Conservation (phyloP, 2,113 vertebrate genomes). For the Piaya cayana region DNA sequence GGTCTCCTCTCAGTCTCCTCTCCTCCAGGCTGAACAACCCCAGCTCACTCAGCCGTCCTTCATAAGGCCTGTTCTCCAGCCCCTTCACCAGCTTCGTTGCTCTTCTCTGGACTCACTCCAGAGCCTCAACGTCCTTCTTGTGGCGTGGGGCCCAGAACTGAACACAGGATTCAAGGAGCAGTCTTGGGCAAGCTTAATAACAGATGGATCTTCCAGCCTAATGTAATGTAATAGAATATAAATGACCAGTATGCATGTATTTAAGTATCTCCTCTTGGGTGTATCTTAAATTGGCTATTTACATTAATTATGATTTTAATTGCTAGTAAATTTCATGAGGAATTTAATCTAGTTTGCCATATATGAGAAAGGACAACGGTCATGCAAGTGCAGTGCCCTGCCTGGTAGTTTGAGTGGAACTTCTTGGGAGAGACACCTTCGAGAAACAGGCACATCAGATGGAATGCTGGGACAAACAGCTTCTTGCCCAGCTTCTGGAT, state of each 20-base stretch:
- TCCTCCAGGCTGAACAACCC: no score
- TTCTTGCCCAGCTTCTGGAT: background rate
- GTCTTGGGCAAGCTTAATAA: constrained; percentile 1
- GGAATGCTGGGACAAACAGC: background rate
- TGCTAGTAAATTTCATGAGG: background rate
- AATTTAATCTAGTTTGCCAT: background rate
- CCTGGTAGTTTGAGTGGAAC: background rate
- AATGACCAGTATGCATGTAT: constrained; percentile 20
- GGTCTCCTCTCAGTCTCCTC: no score
- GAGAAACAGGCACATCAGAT: background rate
- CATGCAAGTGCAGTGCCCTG: background rate
- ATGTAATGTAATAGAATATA: constrained; percentile 22
- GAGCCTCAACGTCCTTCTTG: no score
- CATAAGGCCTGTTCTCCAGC: no score
- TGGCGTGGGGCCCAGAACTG: no score
- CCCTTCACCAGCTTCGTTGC: no score
- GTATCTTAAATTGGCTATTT: constrained; percentile 39
- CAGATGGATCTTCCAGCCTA: background rate
- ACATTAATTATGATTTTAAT: constrained; percentile 23
- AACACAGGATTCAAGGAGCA: no score
- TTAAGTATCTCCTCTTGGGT: constrained; percentile 35
- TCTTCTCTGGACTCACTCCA: no score
- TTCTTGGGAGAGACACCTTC: background rate
- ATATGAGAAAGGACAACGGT: background rate
- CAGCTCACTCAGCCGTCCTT: no score